phyloP scores from a whole-genome alignment of 2,888 invertebrate genomes.

The Myathropa florea region DNA sequence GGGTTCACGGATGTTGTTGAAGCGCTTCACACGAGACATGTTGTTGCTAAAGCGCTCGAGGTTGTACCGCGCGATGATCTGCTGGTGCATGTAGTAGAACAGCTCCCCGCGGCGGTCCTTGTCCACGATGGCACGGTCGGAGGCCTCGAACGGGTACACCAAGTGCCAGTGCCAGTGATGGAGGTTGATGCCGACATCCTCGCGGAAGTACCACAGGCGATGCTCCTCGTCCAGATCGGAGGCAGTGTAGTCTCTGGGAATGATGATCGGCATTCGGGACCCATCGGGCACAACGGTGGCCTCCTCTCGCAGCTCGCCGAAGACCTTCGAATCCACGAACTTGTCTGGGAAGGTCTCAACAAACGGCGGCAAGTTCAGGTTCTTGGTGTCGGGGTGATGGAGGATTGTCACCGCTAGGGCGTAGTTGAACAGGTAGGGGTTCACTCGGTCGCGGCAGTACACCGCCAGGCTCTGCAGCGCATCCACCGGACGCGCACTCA shows the following conservation, averaged over 20 bases:
- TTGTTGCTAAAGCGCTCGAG: slow-evolving; percentile 88
- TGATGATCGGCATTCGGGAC: slow-evolving; percentile 84
- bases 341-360: slow-evolving; percentile 86
- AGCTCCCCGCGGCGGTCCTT: slow-evolving; percentile 90
- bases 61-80: slow-evolving; percentile 85
- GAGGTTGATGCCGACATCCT: slow-evolving; percentile 82
- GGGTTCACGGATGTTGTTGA: slow-evolving; percentile 85
- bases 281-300: slow-evolving; percentile 84
- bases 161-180: slow-evolving; percentile 84
- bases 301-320: slow-evolving; percentile 83
- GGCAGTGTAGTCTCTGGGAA: slow-evolving; percentile 87
- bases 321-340: slow-evolving; percentile 84
- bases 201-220: slow-evolving; percentile 83
- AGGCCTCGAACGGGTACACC: slow-evolving; percentile 88
- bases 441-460: slow-evolving; percentile 87
- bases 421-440: slow-evolving; percentile 91
- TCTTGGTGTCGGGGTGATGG: slow-evolving; percentile 84
- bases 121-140: slow-evolving; percentile 81
- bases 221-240: slow-evolving; percentile 89
- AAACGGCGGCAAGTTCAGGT: slow-evolving; percentile 84
- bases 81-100: slow-evolving; percentile 91
- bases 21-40: slow-evolving; percentile 84
- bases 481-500: slow-evolving; percentile 87
- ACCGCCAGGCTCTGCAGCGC: slow-evolving; percentile 86
- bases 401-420: slow-evolving; percentile 88